A percentile compares a stretch with the other conserved stretches of the same genome.
Evolutionary conservation across 2,888 invertebrate species (phyloP).

Genomic region (Amitus sp.): DNA sequence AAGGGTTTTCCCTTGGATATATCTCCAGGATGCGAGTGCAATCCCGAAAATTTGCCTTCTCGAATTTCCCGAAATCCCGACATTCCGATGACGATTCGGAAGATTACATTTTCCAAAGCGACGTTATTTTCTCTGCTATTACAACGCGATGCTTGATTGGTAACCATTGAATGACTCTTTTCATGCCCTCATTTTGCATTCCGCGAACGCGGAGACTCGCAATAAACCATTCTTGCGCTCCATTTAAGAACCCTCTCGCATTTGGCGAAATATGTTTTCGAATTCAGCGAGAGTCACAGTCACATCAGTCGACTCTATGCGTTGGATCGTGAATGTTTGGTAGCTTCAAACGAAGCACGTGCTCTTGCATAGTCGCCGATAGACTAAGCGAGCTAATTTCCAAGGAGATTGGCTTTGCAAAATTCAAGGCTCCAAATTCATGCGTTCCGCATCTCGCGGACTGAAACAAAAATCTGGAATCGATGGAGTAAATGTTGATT

Average conservation of each 20-base stretch:
- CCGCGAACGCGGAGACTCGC: not conserved
- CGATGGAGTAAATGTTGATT: too few species aligned
- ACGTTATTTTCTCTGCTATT: too few species aligned
- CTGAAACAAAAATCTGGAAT: too few species aligned
- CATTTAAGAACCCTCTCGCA: not conserved
- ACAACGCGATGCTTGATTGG: not conserved
- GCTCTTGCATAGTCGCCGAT: conserved; percentile 32
- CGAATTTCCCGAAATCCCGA: conserved; percentile 19
- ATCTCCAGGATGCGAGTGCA: conserved; percentile 19
- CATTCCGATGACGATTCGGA: too few species aligned
- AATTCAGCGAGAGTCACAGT: conserved; percentile 17
- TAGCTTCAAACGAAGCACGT: conserved; percentile 22
- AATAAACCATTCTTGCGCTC: conserved; percentile 12
- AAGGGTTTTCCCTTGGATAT: too few species aligned
- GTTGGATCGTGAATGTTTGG: conserved; percentile 22
- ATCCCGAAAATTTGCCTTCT: conserved; percentile 20
- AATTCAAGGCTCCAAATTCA: too few species aligned
- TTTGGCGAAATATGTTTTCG: conserved; percentile 15
- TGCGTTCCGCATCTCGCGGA: too few species aligned
- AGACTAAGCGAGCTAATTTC: too few species aligned
- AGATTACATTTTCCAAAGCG: too few species aligned
- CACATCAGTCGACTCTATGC: conserved; percentile 17
- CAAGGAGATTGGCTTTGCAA: too few species aligned
- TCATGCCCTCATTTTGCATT: not conserved
- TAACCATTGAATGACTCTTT: not conserved